Percentiles rank a stretch among this genome's conserved stretches.
These are phyloP conservation scores for Amphilophus citrinellus DNA, from an alignment of 2,113 vertebrate genomes.

Conservation along the genomic window DNA sequence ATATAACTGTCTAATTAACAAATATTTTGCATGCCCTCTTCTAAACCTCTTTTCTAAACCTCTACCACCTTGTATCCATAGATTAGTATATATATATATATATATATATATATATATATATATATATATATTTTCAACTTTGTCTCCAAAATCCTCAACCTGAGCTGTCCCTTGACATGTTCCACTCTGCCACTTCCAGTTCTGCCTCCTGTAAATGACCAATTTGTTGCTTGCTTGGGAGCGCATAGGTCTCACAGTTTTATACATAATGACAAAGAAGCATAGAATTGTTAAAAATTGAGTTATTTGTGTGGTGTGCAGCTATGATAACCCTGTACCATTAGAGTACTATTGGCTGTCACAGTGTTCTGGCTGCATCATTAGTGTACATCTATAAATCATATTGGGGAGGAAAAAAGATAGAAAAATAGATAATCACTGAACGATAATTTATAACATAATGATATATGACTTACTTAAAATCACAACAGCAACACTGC, in stretches of 20 bases:
- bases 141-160: neutral
- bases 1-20: conserved; percentile 52
- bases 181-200: neutral
- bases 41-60: neutral
- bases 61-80: neutral
- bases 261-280: conserved; percentile 17
- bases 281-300: neutral
- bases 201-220: conserved; percentile 5
- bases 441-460: too few species aligned
- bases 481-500: too few species aligned
- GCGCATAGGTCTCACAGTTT: neutral
- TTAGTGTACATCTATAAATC: neutral
- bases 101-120: too few species aligned
- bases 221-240: conserved; percentile 18
- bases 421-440: neutral
- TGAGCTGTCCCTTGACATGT: neutral
- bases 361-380: conserved; percentile 10
- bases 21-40: neutral
- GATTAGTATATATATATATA: neutral
- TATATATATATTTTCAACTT: neutral
- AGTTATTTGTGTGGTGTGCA: conserved; percentile 7
- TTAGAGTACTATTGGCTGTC: conserved; percentile 7
- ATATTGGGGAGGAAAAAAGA: neutral
- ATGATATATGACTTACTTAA: too few species aligned
- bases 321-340: conserved; percentile 18